These are phyloP conservation scores for Pardosa pseudoannulata DNA, from an alignment of 2,888 invertebrate genomes.

Conservation along the genomic window DNA sequence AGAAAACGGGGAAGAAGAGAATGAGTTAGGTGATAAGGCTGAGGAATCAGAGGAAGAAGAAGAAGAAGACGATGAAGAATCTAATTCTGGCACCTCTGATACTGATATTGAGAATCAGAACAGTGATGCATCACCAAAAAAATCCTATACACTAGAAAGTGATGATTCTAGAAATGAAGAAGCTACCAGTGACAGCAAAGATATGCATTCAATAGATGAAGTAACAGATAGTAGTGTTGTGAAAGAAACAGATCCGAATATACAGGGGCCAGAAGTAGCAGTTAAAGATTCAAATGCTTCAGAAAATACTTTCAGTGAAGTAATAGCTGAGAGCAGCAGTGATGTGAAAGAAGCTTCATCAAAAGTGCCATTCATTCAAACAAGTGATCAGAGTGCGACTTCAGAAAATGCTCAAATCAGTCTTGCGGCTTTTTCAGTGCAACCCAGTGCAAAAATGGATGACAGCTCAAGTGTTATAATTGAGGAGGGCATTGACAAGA, in stretches of 20 bases:
- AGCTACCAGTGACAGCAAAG: not conserved
- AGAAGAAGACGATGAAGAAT: not conserved
- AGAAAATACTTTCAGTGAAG: not conserved
- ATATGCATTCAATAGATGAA: too few species aligned
- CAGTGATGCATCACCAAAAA: not conserved
- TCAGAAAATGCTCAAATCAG: too few species aligned
- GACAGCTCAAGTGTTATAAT: too few species aligned
- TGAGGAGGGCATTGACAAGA: too few species aligned
- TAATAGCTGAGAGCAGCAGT: not conserved
- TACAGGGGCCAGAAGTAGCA: not conserved
- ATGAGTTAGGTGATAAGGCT: constrained; percentile 22
- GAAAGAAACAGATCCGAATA: not conserved
- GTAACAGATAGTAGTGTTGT: not conserved
- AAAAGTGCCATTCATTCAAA: too few species aligned
- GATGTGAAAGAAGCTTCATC: too few species aligned
- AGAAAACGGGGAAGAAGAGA: not conserved
- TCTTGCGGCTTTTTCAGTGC: too few species aligned
- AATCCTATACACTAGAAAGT: not conserved
- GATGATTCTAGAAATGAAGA: not conserved
- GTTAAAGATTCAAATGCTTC: not conserved
- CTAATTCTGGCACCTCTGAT: constrained; percentile 37
- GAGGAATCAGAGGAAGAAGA: constrained; percentile 4
- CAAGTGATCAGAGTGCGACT: too few species aligned
- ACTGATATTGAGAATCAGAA: constrained; percentile 48
- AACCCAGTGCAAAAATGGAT: too few species aligned